phyloP scores from a whole-genome alignment of 2,888 invertebrate genomes.

The Archips xylosteana region DNA sequence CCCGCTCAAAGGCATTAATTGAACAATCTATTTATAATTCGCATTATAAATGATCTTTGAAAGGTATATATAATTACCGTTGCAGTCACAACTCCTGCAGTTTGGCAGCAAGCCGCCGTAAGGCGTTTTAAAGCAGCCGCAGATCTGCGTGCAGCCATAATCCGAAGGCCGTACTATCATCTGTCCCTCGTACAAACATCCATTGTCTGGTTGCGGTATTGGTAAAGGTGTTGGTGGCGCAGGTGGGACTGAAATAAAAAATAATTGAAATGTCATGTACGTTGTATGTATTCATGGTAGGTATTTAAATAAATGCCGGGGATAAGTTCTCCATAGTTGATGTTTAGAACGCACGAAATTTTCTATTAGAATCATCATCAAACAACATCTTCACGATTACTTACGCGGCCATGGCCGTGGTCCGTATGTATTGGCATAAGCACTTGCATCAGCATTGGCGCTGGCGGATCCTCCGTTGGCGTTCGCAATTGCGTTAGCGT shows the following conservation, averaged over 20 bases:
- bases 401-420: background rate
- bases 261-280: background rate
- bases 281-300: too few species aligned
- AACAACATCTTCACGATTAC: background rate
- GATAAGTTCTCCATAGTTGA: too few species aligned
- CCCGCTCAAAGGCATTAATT: background rate
- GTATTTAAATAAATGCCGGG: too few species aligned
- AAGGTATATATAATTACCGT: slow-evolving; percentile 46
- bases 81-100: slow-evolving; percentile 66
- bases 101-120: slow-evolving; percentile 48
- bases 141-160: slow-evolving; percentile 59
- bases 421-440: slow-evolving; percentile 15
- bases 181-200: slow-evolving; percentile 25
- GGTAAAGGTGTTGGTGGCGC: background rate
- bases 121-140: slow-evolving; percentile 61
- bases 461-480: background rate
- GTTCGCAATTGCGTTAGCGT: slow-evolving; percentile 12
- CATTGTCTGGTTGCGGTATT: background rate
- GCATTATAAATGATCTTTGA: background rate
- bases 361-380: too few species aligned
- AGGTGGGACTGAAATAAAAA: background rate
- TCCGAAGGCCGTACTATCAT: slow-evolving; percentile 43
- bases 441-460: slow-evolving; percentile 23
- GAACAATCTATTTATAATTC: background rate
- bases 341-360: too few species aligned